Evolutionary conservation across 92 coral and sea anemone species (phyloP).

Genomic region (Siderastrea radians): DNA sequence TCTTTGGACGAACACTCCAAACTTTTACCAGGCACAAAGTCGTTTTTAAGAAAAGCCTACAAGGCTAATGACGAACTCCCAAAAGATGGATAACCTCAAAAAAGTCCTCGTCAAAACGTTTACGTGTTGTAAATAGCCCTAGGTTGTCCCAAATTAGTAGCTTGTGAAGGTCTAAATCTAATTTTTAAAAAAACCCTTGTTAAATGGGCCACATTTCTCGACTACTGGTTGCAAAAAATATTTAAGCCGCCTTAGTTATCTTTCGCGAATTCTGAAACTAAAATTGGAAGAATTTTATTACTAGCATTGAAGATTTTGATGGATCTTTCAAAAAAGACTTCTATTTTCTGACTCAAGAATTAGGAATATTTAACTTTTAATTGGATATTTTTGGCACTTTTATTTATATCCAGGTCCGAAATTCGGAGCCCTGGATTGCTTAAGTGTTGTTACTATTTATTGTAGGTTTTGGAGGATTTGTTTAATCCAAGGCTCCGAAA

Average conservation of each 20-base stretch:
- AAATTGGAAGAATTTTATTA: not conserved
- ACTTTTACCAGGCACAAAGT: slow-evolving; percentile 28
- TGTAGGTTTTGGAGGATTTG: too few species aligned
- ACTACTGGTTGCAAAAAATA: too few species aligned
- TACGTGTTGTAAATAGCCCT: too few species aligned
- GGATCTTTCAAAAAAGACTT: not conserved
- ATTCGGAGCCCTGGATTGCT: too few species aligned
- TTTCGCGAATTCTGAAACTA: too few species aligned
- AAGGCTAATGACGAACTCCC: slow-evolving; percentile 8
- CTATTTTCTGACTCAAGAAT: not conserved
- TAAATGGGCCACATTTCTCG: too few species aligned
- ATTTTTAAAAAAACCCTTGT: not conserved
- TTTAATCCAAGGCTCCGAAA: not conserved
- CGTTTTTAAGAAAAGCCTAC: slow-evolving; percentile 11
- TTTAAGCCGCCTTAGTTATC: too few species aligned
- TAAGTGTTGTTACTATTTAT: too few species aligned
- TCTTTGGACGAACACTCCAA: not conserved
- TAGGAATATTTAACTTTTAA: too few species aligned
- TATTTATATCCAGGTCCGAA: not conserved
- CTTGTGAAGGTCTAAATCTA: not conserved
- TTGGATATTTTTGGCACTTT: too few species aligned
- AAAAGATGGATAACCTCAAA: not conserved
- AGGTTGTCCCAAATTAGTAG: too few species aligned
- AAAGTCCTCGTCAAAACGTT: too few species aligned
- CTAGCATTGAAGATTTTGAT: not conserved